phyloP scores from a whole-genome alignment of 2,797 vertebrate genomes.

The Molossus alvarezi region DNA sequence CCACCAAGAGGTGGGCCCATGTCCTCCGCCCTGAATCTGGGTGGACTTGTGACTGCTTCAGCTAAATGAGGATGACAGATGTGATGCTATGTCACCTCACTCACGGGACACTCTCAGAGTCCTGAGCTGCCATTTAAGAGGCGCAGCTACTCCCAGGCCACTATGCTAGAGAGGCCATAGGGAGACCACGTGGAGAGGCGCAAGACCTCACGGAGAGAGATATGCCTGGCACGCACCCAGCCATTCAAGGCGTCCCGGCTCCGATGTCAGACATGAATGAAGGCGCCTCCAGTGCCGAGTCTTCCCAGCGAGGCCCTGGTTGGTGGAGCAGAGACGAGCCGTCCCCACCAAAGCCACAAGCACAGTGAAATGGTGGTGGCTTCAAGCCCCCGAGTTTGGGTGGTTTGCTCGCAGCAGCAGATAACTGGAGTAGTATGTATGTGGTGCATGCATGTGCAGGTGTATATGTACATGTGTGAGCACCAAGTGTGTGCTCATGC shows the following conservation, averaged over 20 bases:
- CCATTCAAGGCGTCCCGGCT: not conserved
- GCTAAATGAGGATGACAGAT: not conserved
- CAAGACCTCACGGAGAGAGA: not conserved
- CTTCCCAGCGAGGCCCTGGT: not conserved
- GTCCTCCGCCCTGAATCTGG: not conserved
- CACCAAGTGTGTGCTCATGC: too few species aligned
- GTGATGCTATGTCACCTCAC: not conserved
- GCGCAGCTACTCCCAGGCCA: not conserved
- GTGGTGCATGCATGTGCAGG: not conserved
- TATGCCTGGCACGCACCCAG: not conserved
- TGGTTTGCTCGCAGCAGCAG: not conserved
- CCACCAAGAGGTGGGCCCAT: not conserved
- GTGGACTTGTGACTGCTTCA: not conserved
- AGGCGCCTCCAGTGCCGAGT: not conserved
- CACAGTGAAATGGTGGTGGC: not conserved
- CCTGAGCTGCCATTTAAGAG: conserved; percentile 14
- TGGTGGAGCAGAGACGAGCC: not conserved
- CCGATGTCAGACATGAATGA: not conserved
- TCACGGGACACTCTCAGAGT: not conserved
- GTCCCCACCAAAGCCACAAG: not conserved
- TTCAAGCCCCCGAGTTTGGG: not conserved
- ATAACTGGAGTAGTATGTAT: rapidly evolving
- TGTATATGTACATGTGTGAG: not conserved
- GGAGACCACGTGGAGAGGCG: not conserved
- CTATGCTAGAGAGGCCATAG: not conserved